Base-by-base conservation (phyloP, 2,888 invertebrate genomes). In the Schizaphis graminum region DNA sequence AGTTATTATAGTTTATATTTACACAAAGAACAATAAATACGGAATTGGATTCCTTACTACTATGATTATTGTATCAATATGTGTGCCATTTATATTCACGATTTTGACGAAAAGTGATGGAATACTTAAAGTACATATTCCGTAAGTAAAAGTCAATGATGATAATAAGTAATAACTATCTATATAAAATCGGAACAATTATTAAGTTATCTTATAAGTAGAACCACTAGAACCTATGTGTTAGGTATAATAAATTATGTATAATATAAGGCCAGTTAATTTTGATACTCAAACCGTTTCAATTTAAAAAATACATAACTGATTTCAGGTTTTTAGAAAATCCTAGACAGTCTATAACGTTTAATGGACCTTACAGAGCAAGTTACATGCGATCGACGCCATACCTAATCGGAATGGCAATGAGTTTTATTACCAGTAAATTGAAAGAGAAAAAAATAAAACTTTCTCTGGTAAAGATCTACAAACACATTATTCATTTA, bases 261-360 rank as follows among this genome's bases (percentile, higher is more conserved):
- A 61, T 28, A 28, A 61, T 3, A 2, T 3, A 8, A 10, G 26
- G 8, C 28, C 10, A 26, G 10, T 57, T 53, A 13, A 16, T 53
- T 13, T 53, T 53, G 21, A 16, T 5, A 21, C 4, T 53, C 21
- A 21, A 16, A 53, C 4, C 3, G 53, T 53, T 53, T 53, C 21
- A 53, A 53, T 53, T 53, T 53, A 16, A 53, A 53, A 56, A 57
- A 89, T 41, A 13, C 2, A 89, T 61, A 61, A 89, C 61, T 77
- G 21, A 61, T 92, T 92, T 86, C 86, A 92, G 92, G 13, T 61
- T 92, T 49, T 85, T 92, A 61, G 61, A 92, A 61, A 56, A 92
- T 7, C 86, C 92, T 3, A 86, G 92, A 57, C 47, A 26, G 11
- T 92, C 86, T 26, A 13, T 11, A 61, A 61, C 13, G 24, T 92